Percentiles rank a stretch among this genome's conserved stretches.
These are phyloP conservation scores for Pseudolycoriella hygida DNA, from an alignment of 2,888 invertebrate genomes.

Conservation along the genomic window DNA sequence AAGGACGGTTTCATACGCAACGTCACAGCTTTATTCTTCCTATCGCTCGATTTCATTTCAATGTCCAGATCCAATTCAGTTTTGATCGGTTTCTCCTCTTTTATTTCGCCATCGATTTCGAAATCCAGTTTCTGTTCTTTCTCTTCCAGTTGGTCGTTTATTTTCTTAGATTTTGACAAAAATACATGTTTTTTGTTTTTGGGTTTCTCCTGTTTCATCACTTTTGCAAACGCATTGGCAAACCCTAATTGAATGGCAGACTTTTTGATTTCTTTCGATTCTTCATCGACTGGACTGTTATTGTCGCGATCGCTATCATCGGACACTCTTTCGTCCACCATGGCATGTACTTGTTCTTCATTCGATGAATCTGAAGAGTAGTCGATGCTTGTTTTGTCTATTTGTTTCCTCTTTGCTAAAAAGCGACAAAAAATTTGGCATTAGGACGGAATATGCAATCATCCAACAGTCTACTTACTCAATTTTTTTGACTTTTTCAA, in stretches of 20 bases:
- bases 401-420: too few relatives aligned
- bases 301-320: too few relatives aligned
- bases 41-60: slow-evolving; percentile 9
- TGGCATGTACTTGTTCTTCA: too few relatives aligned
- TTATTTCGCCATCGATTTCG: slow-evolving; percentile 46
- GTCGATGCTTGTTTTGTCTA: too few relatives aligned
- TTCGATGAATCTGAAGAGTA: too few relatives aligned
- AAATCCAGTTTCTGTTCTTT: slow-evolving; percentile 36
- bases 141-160: slow-evolving; percentile 34
- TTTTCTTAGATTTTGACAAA: slow-evolving; percentile 62
- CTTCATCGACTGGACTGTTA: too few relatives aligned
- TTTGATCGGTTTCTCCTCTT: slow-evolving; percentile 28
- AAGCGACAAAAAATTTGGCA: too few relatives aligned
- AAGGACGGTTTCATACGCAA: slow-evolving; percentile 59
- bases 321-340: too few relatives aligned
- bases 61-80: slow-evolving; percentile 7
- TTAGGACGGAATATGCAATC: too few relatives aligned
- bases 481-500: too few relatives aligned
- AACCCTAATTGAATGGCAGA: slow-evolving; percentile 34
- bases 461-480: too few relatives aligned
- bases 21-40: slow-evolving; percentile 28
- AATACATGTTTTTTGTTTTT: slow-evolving; percentile 57
- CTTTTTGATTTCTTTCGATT: too few relatives aligned
- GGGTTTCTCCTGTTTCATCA: slow-evolving; percentile 55
- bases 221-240: slow-evolving; percentile 69